Evolutionary conservation across 64 coral and sea anemone species (phyloP), one percentile per base, ranked within the genome.

Genomic region (Anthopleura sola): DNA sequence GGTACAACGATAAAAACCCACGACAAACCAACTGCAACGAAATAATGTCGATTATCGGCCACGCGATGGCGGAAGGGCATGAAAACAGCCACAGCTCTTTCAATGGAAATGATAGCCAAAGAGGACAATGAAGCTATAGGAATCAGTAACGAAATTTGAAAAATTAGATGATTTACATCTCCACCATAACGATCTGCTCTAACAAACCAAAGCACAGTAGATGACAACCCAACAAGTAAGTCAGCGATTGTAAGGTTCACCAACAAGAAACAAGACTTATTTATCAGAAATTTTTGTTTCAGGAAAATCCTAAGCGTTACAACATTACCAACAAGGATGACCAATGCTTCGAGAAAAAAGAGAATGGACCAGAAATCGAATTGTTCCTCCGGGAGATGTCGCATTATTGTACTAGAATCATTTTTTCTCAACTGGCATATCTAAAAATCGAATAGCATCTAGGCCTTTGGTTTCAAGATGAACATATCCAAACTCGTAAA

Each of bases 1-100:
- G 76, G 19, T 23, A 48, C 3, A 47, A 13, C 20, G 2, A 23
- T 48, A 20, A 79, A 1, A 24, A 79, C 21, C 76, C 76, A 79
- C 7, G 38, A 44, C 16, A 23, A 6, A 1, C 36, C 19, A 47
- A 79, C 34, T 5, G 37, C 76, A 24, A 6, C 7, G 76, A n/a
- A 46, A 26, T 79, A 79, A 44, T 10, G 15, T 48, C 38, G 8
- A 24, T 47, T 79, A 5, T 23, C 7, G 13, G 44, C 36, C 36
- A 79, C 44, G 23, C 76, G 76, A 28, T 79, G 37, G 19, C 76
- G 76, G 8, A 79, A 79, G 9, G 76, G 76, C 76, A 79, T 48
- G 4, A 79, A 78, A 33, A 79, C 76, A 28, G 76, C 39, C 36
- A 18, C 14, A 38, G 76, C 76, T 26, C 76, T 38, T 48, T 79